Evolutionary conservation across 2,113 vertebrate species (phyloP).

Genomic region (Sinosuthora webbiana): DNA sequence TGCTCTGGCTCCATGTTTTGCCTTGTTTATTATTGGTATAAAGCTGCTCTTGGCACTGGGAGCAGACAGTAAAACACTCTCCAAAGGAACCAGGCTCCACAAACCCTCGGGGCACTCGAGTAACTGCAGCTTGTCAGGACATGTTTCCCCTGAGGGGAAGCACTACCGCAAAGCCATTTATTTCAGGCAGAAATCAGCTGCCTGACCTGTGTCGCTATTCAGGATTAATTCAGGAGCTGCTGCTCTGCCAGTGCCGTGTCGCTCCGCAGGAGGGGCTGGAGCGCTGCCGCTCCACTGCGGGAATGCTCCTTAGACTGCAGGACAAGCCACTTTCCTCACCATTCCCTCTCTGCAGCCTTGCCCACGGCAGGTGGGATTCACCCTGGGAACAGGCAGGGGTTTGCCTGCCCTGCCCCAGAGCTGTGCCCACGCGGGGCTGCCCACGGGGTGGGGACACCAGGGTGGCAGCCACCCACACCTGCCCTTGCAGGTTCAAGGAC

Average conservation of each 20-base stretch:
- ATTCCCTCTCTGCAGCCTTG: background rate
- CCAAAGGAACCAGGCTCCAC: background rate
- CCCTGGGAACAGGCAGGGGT: background rate
- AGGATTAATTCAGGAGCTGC: background rate
- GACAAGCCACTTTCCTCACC: background rate
- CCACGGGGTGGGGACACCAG: accelerated
- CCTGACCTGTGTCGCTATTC: background rate
- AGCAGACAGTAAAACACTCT: background rate
- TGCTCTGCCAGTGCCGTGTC: background rate
- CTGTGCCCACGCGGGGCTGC: background rate
- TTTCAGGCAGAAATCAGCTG: background rate
- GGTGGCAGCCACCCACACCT: accelerated
- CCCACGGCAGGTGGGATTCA: accelerated
- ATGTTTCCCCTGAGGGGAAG: background rate
- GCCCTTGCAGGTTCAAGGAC: background rate
- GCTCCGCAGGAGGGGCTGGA: background rate
- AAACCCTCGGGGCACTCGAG: background rate
- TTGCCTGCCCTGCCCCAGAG: background rate
- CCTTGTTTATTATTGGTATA: background rate
- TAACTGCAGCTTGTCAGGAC: background rate
- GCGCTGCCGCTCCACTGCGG: background rate
- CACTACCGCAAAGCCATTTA: background rate
- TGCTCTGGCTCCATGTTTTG: background rate
- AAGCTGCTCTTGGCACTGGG: background rate
- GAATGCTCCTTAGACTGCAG: background rate